phyloP scores from a whole-genome alignment of 2,113 vertebrate genomes.

The Cyprinus carpio region DNA sequence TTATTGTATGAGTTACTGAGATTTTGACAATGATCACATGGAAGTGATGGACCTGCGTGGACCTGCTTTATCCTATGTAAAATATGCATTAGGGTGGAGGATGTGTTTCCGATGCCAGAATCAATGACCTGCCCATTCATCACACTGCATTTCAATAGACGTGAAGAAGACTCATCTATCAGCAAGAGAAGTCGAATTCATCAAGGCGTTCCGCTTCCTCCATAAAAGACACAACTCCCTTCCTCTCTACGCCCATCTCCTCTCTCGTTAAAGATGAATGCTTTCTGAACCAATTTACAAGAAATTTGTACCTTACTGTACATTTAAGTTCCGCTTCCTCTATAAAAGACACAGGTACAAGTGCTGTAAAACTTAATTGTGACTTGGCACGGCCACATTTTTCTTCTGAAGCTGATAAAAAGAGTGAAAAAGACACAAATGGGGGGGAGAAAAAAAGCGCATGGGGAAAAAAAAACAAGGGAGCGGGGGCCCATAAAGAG shows the following conservation, averaged over 20 bases:
- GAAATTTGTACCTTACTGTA: slow-evolving; percentile 9
- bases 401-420: slow-evolving; percentile 36
- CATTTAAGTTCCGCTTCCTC: slow-evolving; percentile 36
- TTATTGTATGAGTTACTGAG: slow-evolving; percentile 12
- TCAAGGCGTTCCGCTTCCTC: too few species aligned
- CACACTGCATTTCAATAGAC: slow-evolving; percentile 46
- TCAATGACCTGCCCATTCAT: slow-evolving; percentile 55
- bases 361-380: slow-evolving; percentile 44
- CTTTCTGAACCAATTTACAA: slow-evolving; percentile 28
- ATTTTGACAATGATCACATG: slow-evolving; percentile 35
- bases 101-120: slow-evolving; percentile 50
- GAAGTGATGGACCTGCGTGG: slow-evolving; percentile 43
- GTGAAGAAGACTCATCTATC: slow-evolving; percentile 52
- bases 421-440: slow-evolving; percentile 30
- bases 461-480: background rate
- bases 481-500: slow-evolving; percentile 12
- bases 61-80: slow-evolving; percentile 42
- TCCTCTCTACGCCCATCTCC: background rate
- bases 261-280: slow-evolving; percentile 44
- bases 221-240: too few species aligned
- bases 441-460: slow-evolving; percentile 34
- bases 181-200: slow-evolving; percentile 41
- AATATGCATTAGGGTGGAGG: slow-evolving; percentile 54
- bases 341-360: slow-evolving; percentile 24
- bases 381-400: slow-evolving; percentile 28